Evolutionary conservation across 2,888 invertebrate species (phyloP).

Genomic region (Eutolmus rufibarbis): DNA sequence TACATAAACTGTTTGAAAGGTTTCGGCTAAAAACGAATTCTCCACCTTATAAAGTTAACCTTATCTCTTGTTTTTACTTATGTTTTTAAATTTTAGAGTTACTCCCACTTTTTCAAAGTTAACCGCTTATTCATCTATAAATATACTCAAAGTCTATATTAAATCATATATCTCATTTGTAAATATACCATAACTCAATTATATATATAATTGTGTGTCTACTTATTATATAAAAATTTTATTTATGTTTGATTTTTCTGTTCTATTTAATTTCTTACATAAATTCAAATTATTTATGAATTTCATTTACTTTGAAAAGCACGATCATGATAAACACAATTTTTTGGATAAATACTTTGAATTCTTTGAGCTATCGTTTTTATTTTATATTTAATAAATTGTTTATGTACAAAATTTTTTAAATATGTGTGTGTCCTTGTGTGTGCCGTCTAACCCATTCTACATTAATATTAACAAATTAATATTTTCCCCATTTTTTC

Average conservation of each 20-base stretch:
- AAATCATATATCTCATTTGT: constrained; percentile 46
- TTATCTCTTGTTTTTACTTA: constrained; percentile 51
- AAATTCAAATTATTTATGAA: constrained; percentile 1
- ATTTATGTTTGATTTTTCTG: constrained; percentile 8
- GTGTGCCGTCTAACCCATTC: constrained; percentile 59
- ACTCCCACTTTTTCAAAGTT: neutral
- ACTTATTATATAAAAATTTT: constrained; percentile 39
- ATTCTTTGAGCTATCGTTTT: constrained; percentile 45
- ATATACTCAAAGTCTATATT: constrained; percentile 28
- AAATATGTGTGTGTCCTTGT: constrained; percentile 57
- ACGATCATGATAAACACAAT: constrained; percentile 21
- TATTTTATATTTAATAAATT: neutral
- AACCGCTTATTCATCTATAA: constrained; percentile 36
- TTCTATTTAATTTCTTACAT: neutral
- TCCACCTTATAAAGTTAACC: constrained; percentile 48
- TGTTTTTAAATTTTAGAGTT: neutral
- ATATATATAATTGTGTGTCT: constrained; percentile 48
- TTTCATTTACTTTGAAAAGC: neutral
- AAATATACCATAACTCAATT: constrained; percentile 46
- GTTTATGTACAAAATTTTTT: constrained; percentile 42
- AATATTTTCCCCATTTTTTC: constrained; percentile 34
- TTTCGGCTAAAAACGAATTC: constrained; percentile 29
- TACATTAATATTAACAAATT: constrained; percentile 39
- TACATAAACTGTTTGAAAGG: constrained; percentile 2
- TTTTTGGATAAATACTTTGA: constrained; percentile 43